Evolutionary conservation across 2,113 vertebrate genomes (phyloP), one percentile per base, ranked within the genome.

Genomic region (Catagonus wagneri): DNA sequence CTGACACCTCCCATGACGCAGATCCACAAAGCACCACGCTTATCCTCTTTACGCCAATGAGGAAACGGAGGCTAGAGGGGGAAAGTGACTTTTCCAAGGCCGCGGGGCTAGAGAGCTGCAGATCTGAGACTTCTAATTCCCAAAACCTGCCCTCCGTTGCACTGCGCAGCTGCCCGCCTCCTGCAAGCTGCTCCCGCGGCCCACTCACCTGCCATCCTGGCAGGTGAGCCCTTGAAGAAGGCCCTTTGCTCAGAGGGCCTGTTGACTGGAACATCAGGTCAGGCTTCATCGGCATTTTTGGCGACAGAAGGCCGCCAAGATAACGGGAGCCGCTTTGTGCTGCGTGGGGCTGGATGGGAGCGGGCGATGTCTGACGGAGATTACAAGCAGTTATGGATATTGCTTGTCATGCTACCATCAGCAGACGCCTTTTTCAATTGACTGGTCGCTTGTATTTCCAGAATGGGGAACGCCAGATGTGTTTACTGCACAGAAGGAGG

Each of bases 321-420:
- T 96, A 98, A 98, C 68, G 96, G 97, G 63, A 93, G 69, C 95
- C 96, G 93, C 97, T 98, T 72, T 97, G 92, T 92, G 97, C 93
- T 96, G 95, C 0, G 0, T 50, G 95, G 97, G 96, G 97, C 97
- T 96, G 96, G 95, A 89, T 83, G 97, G 98, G 93, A 97, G 97
- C 93, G 63, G 44, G 60, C 25, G 96, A 90, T 7, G 90, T 68
- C 96, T 81, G 97, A 74, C 56, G 96, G 96, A 98, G 98, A 96
- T 96, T 96, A 97, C 97, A 95, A 95, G 98, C 97, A 93, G 98
- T 86, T 90, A 71, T 65, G 97, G 97, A 81, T 92, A 92, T 96
- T 88, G 84, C 98, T 97, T 97, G 98, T 97, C 98, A 90, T 15
- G 92, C 98, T 98, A 97, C 97, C 98, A 91, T 88, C 98, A 96